Evolutionary conservation across 2,113 vertebrate species (phyloP).

Genomic region (Ibidorhyncha struthersii): DNA sequence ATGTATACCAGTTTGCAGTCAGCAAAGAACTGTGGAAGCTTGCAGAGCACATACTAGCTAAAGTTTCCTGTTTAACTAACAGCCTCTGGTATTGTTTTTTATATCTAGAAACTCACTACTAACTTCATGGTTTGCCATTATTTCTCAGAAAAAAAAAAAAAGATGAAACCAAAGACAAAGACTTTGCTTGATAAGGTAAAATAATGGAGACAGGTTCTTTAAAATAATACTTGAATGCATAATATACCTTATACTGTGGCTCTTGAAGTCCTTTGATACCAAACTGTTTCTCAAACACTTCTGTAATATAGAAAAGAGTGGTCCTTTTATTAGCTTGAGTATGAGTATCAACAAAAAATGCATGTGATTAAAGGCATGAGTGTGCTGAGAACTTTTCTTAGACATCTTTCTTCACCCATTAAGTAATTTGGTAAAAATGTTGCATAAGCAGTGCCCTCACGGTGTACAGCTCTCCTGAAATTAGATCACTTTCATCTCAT

Average conservation of each 20-base stretch:
- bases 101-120: neutral
- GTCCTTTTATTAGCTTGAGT: neutral
- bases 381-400: neutral
- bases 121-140: neutral
- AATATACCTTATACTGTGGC: neutral
- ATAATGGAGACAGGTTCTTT: neutral
- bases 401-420: neutral
- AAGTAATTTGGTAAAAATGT: neutral
- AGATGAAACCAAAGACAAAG: neutral
- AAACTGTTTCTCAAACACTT: neutral
- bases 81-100: neutral
- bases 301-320: neutral
- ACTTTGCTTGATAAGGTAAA: neutral
- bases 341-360: neutral
- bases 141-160: neutral
- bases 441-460: neutral
- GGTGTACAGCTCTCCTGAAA: neutral
- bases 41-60: neutral
- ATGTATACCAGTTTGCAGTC: neutral
- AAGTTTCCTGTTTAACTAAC: neutral
- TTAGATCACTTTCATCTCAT: neutral
- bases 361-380: neutral
- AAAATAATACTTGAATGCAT: neutral
- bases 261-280: neutral
- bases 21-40: neutral